A percentile compares a stretch with the other conserved stretches of the same genome.
These are phyloP conservation scores for Paratrypauchen microcephalus DNA, from an alignment of 2,797 vertebrate genomes.

Conservation along the genomic window DNA sequence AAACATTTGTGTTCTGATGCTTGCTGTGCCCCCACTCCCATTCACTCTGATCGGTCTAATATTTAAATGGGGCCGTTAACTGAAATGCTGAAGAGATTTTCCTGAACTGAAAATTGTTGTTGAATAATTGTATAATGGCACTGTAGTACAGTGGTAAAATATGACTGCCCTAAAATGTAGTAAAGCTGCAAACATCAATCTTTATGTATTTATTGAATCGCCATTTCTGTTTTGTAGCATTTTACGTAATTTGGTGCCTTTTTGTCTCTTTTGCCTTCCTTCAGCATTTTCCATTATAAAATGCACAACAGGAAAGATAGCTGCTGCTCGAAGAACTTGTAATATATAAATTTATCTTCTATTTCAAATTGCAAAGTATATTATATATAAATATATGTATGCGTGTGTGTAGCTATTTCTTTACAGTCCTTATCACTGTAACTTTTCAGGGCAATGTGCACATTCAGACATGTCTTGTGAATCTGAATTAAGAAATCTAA, in stretches of 20 bases:
- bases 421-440: slow-evolving; percentile 31
- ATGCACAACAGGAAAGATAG: slow-evolving; percentile 83
- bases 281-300: slow-evolving; percentile 76
- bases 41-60: slow-evolving; percentile 16
- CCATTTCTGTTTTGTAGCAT: slow-evolving; percentile 70
- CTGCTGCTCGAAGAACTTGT: slow-evolving; percentile 89
- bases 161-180: slow-evolving; percentile 39
- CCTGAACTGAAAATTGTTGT: slow-evolving; percentile 2
- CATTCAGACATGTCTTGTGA: neutral
- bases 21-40: neutral
- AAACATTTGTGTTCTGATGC: neutral
- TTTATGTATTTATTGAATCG: slow-evolving; percentile 47
- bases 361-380: slow-evolving; percentile 74
- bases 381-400: slow-evolving; percentile 35
- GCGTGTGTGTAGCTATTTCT: slow-evolving; percentile 15
- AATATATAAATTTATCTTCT: slow-evolving; percentile 87
- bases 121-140: slow-evolving; percentile 8
- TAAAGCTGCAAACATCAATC: slow-evolving; percentile 41
- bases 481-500: neutral
- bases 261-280: slow-evolving; percentile 82
- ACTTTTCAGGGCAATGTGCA: slow-evolving; percentile 6
- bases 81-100: neutral
- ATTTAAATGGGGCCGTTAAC: neutral
- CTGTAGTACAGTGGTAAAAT: slow-evolving; percentile 9
- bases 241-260: slow-evolving; percentile 91